These are phyloP conservation scores for Galerucella calmariensis DNA, from an alignment of 2,888 invertebrate species.

Conservation along the genomic window DNA sequence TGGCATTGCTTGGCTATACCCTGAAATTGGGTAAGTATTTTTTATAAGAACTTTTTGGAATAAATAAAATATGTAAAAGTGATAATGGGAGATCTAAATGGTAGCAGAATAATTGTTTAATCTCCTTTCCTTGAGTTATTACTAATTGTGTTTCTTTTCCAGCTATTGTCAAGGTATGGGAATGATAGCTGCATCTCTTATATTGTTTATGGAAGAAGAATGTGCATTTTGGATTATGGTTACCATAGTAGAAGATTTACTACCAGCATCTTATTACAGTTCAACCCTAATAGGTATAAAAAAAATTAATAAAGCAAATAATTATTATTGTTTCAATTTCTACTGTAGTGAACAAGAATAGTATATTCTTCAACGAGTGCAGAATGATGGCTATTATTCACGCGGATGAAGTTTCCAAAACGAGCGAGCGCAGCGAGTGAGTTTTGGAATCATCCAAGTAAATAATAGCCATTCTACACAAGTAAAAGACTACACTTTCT, in stretches of 20 bases:
- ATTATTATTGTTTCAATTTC: too few species aligned
- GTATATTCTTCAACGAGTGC: too few species aligned
- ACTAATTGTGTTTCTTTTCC: conserved; percentile 23
- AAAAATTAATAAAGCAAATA: too few species aligned
- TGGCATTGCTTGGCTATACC: conserved; percentile 94
- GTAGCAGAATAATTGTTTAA: too few species aligned
- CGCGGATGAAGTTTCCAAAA: too few species aligned
- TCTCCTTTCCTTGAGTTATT: background rate
- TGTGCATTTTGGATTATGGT: conserved; percentile 99
- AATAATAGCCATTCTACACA: too few species aligned
- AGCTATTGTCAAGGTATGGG: conserved; percentile 88
- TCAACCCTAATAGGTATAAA: conserved; percentile 82
- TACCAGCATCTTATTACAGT: conserved; percentile 97
- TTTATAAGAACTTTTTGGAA: background rate
- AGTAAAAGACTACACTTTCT: too few species aligned
- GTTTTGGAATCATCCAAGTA: too few species aligned
- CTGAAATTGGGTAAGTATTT: conserved; percentile 78
- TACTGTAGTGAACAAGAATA: too few species aligned
- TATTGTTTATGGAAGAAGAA: conserved; percentile 96
- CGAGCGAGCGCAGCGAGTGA: too few species aligned
- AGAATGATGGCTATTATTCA: too few species aligned
- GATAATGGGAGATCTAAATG: background rate
- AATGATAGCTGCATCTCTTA: conserved; percentile 91
- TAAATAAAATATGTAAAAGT: background rate
- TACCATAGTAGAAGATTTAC: conserved; percentile 96